A percentile compares a stretch with the other conserved stretches of the same genome.
Conservation (phyloP, 2,113 vertebrate species). For the Forbesichthys papilliferus region DNA sequence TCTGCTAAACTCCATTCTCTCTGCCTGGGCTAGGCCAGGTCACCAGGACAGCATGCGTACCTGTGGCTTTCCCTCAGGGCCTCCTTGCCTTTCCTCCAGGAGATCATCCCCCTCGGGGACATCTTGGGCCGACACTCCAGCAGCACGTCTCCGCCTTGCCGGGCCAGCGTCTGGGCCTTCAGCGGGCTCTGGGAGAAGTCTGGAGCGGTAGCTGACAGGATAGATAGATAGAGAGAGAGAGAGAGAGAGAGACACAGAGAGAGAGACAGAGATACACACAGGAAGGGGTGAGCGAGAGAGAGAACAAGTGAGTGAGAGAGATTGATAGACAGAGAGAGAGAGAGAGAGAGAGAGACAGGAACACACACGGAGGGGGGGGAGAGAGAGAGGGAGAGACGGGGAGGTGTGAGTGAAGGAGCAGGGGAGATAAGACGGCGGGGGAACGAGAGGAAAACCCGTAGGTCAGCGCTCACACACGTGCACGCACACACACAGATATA, state of each 20-base stretch:
- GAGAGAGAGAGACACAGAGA: neutral
- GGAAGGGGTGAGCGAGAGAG: conserved; percentile 2
- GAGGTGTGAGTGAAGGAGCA: conserved; percentile 8
- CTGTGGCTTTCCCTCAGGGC: conserved; percentile 80
- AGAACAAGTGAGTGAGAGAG: conserved; percentile 1
- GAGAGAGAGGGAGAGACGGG: neutral
- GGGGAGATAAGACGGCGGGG: conserved; percentile 3
- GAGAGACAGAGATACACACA: conserved; percentile 1
- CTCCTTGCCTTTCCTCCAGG: conserved; percentile 91
- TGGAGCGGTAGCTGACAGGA: conserved; percentile 68
- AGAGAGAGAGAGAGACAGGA: conserved; percentile 2
- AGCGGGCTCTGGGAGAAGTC: conserved; percentile 76
- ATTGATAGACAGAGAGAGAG: conserved; percentile 4
- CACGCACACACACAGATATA: neutral
- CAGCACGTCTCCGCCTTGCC: conserved; percentile 83
- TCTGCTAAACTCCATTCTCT: too few relatives aligned
- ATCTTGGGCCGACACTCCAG: conserved; percentile 91
- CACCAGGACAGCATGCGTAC: conserved; percentile 37
- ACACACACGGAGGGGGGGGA: conserved; percentile 1
- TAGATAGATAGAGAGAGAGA: neutral
- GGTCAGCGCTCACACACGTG: conserved; percentile 25
- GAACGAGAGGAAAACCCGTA: conserved; percentile 31
- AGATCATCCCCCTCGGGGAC: conserved; percentile 88
- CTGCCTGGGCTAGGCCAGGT: neutral
- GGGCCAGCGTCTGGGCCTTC: conserved; percentile 75